Base-by-base conservation (phyloP, 2,888 invertebrate genomes). In the Eudasyphora cyanicolor region DNA sequence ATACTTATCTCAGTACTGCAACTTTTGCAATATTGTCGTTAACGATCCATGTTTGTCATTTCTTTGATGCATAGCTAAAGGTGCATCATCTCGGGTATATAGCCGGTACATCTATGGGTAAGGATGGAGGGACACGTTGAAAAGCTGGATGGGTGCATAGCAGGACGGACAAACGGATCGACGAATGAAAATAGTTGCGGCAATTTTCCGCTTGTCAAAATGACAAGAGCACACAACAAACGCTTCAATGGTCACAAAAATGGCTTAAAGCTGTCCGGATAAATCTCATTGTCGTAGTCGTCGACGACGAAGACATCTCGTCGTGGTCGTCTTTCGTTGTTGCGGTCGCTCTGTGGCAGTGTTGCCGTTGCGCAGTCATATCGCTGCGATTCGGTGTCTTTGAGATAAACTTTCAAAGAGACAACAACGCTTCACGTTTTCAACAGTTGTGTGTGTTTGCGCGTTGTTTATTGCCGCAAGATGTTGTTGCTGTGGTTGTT, bases 161-260 rank as follows among this genome's bases (percentile, higher is more conserved):
- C 71, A 64, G 79, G 14, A 29, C 42, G 35, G 19, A 24, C 32
- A 45, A 24, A 64, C 32, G 32, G 54, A 45, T 70, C 27, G 29
- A 62, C n/a, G 75, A 27, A 80, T 51, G 57, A 6, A 76, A 69
- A 67, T 57, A 73, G 49, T 62, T 51, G 74, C 60, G 51, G 74
- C 70, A 64, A 84, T 84, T 84, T 84, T 84, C 84, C 76, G 84
- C 84, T 81, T 81, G 78, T 84, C 84, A 81, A 78, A 81, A 84
- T 84, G 84, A 84, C 84, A 84, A 84, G 84, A 81, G 81, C 84
- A 81, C 64, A 74, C 42, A 75, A 24, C 38, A 81, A 76, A 81
- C 60, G 81, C 81, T 78, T 78, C 71, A 78, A 29, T 76, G 77
- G 75, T 57, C 80, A 76, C 67, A 78, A 75, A 73, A 78, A 67